Evolutionary conservation across 2,797 vertebrate genomes (phyloP).

Genomic region (Telmatherina bonti): DNA sequence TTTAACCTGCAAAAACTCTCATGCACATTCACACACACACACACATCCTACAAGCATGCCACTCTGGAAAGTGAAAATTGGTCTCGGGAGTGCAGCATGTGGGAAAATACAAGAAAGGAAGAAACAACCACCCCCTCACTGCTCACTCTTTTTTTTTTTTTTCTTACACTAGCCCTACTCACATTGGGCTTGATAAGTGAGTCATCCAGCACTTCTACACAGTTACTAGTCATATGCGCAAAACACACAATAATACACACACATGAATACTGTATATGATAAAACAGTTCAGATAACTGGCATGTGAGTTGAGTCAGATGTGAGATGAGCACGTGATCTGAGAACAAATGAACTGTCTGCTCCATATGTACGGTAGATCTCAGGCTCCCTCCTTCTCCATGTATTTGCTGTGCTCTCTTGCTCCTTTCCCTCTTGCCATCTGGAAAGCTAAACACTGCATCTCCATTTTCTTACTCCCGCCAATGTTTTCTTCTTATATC

Average conservation of each 20-base stretch:
- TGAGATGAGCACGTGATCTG: constrained; percentile 30
- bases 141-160: constrained; percentile 11
- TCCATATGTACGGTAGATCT: constrained; percentile 37
- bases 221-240: constrained; percentile 21
- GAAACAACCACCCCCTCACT: constrained; percentile 9
- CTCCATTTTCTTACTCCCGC: neutral
- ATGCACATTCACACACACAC: neutral
- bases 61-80: constrained; percentile 50
- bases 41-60: constrained; percentile 4
- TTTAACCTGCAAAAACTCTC: constrained; percentile 5
- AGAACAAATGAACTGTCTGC: constrained; percentile 18
- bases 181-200: neutral
- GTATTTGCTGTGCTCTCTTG: neutral
- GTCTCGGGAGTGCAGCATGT: constrained; percentile 29
- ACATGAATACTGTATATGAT: constrained; percentile 6
- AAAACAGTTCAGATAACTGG: constrained; percentile 14
- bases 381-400: constrained; percentile 2
- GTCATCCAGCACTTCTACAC: constrained; percentile 33
- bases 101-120: constrained; percentile 10
- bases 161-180: neutral
- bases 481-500: constrained; percentile 1
- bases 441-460: constrained; percentile 18
- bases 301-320: constrained; percentile 40
- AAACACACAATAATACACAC: constrained; percentile 15
- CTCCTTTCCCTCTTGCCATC: constrained; percentile 34